Evolutionary conservation across 2,113 vertebrate species (phyloP).

Genomic region (Phalacrocorax brasilianus): DNA sequence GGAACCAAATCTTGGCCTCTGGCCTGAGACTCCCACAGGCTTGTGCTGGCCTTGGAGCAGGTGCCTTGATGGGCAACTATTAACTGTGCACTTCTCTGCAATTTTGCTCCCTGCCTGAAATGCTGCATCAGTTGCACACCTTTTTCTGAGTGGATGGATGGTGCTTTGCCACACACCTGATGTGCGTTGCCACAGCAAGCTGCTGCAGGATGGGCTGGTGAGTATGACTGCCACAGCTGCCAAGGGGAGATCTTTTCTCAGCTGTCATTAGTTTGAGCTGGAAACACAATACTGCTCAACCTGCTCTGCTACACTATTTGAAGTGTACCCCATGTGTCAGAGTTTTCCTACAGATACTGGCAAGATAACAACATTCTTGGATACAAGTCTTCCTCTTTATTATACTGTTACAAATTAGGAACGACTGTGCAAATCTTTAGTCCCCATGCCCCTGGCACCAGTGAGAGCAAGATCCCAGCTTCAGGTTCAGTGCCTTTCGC

Average conservation of each 20-base stretch:
- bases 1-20: not conserved
- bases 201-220: not conserved
- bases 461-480: not conserved
- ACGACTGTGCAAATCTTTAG: not conserved
- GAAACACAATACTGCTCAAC: not conserved
- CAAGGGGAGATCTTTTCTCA: not conserved
- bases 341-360: not conserved
- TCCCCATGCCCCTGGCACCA: too few species aligned
- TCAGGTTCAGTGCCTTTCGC: not conserved
- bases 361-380: not conserved
- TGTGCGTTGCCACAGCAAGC: not conserved
- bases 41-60: not conserved
- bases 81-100: not conserved
- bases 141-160: not conserved
- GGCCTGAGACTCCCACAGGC: rapidly evolving
- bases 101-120: not conserved
- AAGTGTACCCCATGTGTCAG: rapidly evolving
- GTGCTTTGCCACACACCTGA: not conserved
- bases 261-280: not conserved
- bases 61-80: not conserved
- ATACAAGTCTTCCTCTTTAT: not conserved
- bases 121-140: not conserved
- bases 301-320: not conserved
- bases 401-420: not conserved
- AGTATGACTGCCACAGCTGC: not conserved